Evolutionary conservation across 2,797 vertebrate genomes (phyloP).

Genomic region (Orestias chungarensis): DNA sequence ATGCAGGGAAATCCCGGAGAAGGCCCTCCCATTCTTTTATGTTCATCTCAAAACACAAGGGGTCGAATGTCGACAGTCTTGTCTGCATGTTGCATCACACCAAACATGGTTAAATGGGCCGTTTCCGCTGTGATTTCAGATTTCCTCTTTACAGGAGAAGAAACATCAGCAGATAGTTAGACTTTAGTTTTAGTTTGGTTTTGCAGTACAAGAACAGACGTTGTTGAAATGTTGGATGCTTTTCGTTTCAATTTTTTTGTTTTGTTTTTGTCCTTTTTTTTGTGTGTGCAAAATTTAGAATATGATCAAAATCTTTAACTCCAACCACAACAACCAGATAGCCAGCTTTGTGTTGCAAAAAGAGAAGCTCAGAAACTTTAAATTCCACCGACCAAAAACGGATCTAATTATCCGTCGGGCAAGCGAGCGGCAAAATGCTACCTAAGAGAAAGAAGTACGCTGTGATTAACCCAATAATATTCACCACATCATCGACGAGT

Average conservation of each 20-base stretch:
- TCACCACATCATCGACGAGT: neutral
- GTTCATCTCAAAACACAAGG: conserved; percentile 69
- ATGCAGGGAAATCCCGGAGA: conserved; percentile 62
- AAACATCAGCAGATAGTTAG: conserved; percentile 24
- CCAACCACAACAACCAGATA: conserved; percentile 63
- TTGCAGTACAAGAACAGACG: conserved; percentile 7
- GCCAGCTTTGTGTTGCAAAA: conserved; percentile 67
- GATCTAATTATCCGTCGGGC: conserved; percentile 54
- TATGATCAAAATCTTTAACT: conserved; percentile 77
- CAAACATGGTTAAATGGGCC: conserved; percentile 75
- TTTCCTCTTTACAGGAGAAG: conserved; percentile 29
- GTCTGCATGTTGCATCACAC: conserved; percentile 82
- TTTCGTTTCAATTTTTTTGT: conserved; percentile 23
- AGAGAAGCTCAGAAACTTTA: conserved; percentile 63
- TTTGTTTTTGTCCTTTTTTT: conserved; percentile 17
- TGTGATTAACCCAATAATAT: neutral
- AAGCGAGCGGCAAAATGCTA: conserved; percentile 74
- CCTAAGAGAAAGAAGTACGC: conserved; percentile 73
- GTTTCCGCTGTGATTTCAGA: conserved; percentile 59
- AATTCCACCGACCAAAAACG: conserved; percentile 78
- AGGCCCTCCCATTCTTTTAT: conserved; percentile 69
- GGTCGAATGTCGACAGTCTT: conserved; percentile 75
- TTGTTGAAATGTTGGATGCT: conserved; percentile 63
- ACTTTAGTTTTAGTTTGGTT: conserved; percentile 7
- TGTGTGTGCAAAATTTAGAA: conserved; percentile 62